These are phyloP conservation scores for Lamellibrachia columna DNA, from an alignment of 2,888 invertebrate species.

Conservation along the genomic window DNA sequence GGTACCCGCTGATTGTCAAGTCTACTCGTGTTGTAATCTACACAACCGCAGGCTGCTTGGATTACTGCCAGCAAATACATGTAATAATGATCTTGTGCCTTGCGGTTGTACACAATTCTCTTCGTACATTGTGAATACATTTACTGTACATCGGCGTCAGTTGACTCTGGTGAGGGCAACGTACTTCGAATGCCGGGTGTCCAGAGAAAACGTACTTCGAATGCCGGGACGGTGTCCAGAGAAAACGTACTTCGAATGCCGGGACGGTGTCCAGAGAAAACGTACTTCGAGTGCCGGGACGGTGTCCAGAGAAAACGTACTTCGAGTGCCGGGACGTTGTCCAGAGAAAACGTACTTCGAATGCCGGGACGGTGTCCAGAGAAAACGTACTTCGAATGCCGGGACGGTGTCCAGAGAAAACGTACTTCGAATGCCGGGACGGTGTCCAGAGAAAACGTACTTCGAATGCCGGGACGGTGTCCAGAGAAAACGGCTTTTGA, in stretches of 20 bases:
- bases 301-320: conserved; percentile 8
- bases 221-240: background rate
- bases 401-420: conserved; percentile 9
- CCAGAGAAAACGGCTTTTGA: background rate
- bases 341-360: conserved; percentile 7
- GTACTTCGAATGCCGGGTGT: background rate
- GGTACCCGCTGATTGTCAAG: background rate
- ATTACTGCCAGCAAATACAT: background rate
- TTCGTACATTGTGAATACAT: background rate
- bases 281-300: background rate
- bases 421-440: background rate
- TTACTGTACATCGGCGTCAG: background rate
- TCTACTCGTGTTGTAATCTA: background rate
- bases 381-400: background rate
- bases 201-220: conserved; percentile 2
- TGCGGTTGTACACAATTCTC: background rate
- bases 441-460: background rate
- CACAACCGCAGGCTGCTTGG: background rate
- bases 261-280: conserved; percentile 9
- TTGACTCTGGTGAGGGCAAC: background rate
- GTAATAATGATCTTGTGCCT: background rate
- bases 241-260: background rate
- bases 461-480: background rate
- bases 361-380: background rate
- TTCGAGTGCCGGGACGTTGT: background rate